Percentiles rank a stretch among this genome's conserved stretches.
Conservation (phyloP, 1,140 invertebrate genomes). For the Littorina saxatilis region DNA sequence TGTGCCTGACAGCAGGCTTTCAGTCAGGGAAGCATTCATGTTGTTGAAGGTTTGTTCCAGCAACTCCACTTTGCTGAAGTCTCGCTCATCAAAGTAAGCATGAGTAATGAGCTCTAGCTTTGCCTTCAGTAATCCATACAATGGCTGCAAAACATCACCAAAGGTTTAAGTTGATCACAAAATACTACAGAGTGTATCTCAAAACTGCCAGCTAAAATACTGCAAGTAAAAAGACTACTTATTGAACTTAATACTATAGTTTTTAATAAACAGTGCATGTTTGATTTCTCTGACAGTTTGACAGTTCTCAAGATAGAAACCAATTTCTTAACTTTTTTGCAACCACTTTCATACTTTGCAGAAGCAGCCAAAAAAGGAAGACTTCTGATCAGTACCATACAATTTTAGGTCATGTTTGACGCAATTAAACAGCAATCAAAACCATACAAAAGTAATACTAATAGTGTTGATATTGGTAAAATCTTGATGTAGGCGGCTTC, state of each 20-base stretch:
- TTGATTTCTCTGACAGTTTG: not conserved
- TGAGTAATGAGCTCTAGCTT: slow-evolving; percentile 97
- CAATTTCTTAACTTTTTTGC: not conserved
- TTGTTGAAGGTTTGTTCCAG: slow-evolving; percentile 95
- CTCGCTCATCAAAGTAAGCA: slow-evolving; percentile 94
- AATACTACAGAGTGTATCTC: not conserved
- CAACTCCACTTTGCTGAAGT: slow-evolving; percentile 83
- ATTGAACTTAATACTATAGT: not conserved
- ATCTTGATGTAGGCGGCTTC: no score
- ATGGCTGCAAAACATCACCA: slow-evolving; percentile 63
- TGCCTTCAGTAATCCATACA: slow-evolving; percentile 77
- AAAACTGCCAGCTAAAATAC: not conserved
- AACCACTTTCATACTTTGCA: no score
- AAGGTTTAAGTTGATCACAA: not conserved
- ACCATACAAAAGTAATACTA: no score
- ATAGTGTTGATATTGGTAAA: no score
- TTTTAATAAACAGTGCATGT: no score
- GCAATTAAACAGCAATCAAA: no score
- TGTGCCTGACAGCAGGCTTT: slow-evolving; percentile 82
- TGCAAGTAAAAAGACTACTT: not conserved
- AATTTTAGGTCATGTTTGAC: no score
- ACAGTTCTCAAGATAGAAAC: not conserved
- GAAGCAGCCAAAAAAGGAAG: no score
- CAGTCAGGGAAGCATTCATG: slow-evolving; percentile 88
- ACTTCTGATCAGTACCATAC: no score